Evolutionary conservation across 2,113 vertebrate species (phyloP), one percentile per base, ranked within the genome.

Genomic region (Coreoperca whiteheadi): DNA sequence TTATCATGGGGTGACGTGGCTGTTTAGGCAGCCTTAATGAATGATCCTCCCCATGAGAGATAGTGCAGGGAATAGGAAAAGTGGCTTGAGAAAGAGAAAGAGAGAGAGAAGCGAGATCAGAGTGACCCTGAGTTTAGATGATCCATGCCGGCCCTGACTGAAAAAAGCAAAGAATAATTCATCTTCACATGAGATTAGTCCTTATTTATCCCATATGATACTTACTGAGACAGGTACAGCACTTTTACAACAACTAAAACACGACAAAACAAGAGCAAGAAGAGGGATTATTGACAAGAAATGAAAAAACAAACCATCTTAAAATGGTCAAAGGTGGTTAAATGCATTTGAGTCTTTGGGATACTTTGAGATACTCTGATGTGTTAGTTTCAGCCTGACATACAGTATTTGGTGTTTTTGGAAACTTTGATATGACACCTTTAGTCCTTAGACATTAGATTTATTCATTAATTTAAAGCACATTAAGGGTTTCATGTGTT

Each of bases 21-120:
- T 83, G 83, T 90, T 91, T 85, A 72, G 85, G 84, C 81, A 89
- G 53, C 39, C 0, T 2, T 84, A 81, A 90, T 88, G 79, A 77
- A 85, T 67, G 74, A 85, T 82, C 74, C 71, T 84, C 68, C 88
- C 69, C 82, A 54, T 74, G 72, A 87, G 84, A 87, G 21, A 88
- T 59, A 91, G 69, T 8, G 66, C 20, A 25, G 48, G 34, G 73
- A 37, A 79, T 11, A 77, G 80, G 60, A 57, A 79, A 73, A 53
- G 41, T 32, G 12, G 21, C 25, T 78, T 54, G 39, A 74, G 46
- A 41, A 8, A 46, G 32, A 50, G 54, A 79, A 39, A 82, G 30
- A 10, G 54, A 37, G 46, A 37, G 48, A 63, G 34, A 28, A 11
- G 32, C 48, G 60, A 57, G 81, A 77, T 86, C 83, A 73, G 43